Evolutionary conservation across 2,888 invertebrate genomes (phyloP), one percentile per base, ranked within the genome.

Genomic region (Dione vanillae): DNA sequence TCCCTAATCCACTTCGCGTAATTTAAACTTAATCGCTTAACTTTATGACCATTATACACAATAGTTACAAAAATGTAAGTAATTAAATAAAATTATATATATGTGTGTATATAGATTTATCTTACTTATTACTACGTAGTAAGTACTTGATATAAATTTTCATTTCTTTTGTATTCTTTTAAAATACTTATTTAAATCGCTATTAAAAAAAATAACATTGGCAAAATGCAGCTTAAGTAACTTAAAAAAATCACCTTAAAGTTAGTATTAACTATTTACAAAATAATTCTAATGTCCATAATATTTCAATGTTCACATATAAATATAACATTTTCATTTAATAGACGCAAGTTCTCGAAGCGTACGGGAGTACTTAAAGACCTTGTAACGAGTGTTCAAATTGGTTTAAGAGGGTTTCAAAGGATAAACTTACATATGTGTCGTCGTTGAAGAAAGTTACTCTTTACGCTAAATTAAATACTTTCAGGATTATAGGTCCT

Each of bases 341-440:
- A 1, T 37, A 64, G 35, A 64, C 14, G 37, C 49, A 51, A 64
- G 40, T 64, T 49, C 49, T 49, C 37, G 16, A 0, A 64, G 49
- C n/a, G n/a, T 45, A 61, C 27, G 43, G 51, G 40, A 40, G 64
- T 37, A 64, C 64, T 64, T 64, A 64, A 64, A 64, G 64, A 64
- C 64, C 49, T 64, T 40, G 64, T 64, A 64, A 51, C 49, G 64
- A 61, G 61, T 51, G 49, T 37, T 64, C 37, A 35, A 64, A 51
- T 64, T 64, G 64, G 37, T 40, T 64, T 51, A 51, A 49, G 64
- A 49, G 49, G 64, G 64, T 37, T 64, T 64, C 64, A 64, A 64
- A 51, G 64, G 64, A 64, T 64, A 64, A 64, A 64, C 19, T 49
- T 64, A 51, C 64, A 64, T 51, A 51, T 49, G 49, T 64, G 64